Base-by-base conservation (phyloP, 2,888 invertebrate genomes). In the Caenorhabditis parvicauda region DNA sequence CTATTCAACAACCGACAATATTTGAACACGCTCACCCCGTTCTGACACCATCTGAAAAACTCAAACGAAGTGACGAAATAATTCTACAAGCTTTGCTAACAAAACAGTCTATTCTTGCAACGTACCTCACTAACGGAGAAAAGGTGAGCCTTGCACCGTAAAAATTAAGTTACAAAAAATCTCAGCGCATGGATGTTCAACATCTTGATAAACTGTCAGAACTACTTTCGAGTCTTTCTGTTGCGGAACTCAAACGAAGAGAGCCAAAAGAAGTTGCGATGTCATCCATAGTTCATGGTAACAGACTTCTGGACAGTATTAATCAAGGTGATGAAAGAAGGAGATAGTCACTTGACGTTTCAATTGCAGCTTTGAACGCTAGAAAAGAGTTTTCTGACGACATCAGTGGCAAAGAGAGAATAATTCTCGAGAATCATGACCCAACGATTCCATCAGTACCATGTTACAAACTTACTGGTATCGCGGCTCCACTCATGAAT, bases 221-320 rank as follows among this genome's bases (percentile, higher is more conserved):
- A 91, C 93, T 70, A 92, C 94, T 77, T 90, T 90, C 85, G 85
- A 91, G 92, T 63, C 88, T 89, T 67, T 88, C 91, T 78, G 95
- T 96, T 59, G 89, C 89, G 77, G 88, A 79, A 49, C 59, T 81
- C 39, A 76, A 76, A 50, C 71, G 75, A 47, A 58, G 72, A 21
- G 75, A 73, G 47, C 61, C 70, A 6, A 72, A 71, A 49, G 79
- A 78, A 59, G 60, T 78, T 39, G 80, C 74, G 32, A 75, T 76
- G 79, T 73, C 78, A 9, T 73, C 81, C 5, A 79, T 81, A 35
- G 81, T 81, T 14, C 81, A 81, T 54, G 68, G 80, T 71, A 83
- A 82, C 73, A 67, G 82, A 61, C 64, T 81, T 21, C 54, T 75
- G 43, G 76, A 76, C 39, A 73, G 70, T 35, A 77, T 77, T 27